Percentiles rank a stretch among this genome's conserved stretches.
phyloP scores from a whole-genome alignment of 2,113 vertebrate species.

The Limnothrissa miodon region DNA sequence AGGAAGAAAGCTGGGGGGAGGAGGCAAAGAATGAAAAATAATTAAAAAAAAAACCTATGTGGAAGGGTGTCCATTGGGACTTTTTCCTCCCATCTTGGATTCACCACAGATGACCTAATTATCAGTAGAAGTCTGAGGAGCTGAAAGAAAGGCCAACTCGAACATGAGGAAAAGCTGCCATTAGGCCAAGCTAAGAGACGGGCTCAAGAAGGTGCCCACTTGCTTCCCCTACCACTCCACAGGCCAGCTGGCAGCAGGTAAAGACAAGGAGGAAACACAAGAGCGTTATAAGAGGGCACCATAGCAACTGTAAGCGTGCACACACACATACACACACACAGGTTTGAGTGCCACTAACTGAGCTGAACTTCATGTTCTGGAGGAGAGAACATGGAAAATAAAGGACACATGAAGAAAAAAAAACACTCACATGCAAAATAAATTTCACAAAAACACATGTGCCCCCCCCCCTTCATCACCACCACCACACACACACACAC shows the following conservation, averaged over 20 bases:
- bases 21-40: no score
- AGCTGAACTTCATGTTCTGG: slow-evolving; percentile 31
- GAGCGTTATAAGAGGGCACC: slow-evolving; percentile 33
- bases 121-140: background rate
- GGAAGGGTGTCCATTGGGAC: slow-evolving; percentile 2
- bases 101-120: slow-evolving; percentile 15
- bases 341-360: slow-evolving; percentile 51
- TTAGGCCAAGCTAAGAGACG: background rate
- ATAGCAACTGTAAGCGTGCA: slow-evolving; percentile 35
- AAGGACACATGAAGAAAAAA: background rate
- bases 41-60: background rate
- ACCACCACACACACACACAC: background rate
- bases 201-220: background rate
- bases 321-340: slow-evolving; percentile 42
- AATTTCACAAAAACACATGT: background rate
- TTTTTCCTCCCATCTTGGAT: slow-evolving; percentile 12
- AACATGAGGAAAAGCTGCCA: background rate
- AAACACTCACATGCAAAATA: no score
- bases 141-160: background rate
- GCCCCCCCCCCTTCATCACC: no score
- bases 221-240: background rate
- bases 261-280: slow-evolving; percentile 29
- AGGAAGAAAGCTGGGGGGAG: background rate
- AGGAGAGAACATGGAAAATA: slow-evolving; percentile 13
- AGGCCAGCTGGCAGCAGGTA: background rate